Base-by-base conservation (phyloP, 2,113 vertebrate species). In the Gopherus flavomarginatus region DNA sequence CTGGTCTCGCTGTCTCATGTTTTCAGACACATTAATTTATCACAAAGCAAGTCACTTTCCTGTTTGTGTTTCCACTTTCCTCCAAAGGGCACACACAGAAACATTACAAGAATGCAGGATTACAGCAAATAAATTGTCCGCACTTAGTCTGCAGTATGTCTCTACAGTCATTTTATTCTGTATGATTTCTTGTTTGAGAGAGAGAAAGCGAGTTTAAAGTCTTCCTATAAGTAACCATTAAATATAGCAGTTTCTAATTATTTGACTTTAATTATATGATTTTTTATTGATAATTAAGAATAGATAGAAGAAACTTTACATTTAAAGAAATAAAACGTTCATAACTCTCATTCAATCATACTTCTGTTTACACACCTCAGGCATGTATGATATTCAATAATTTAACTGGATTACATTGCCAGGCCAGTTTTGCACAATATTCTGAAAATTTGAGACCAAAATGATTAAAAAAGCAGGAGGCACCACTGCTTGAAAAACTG, bases 31-130 rank as follows among this genome's bases (percentile, higher is more conserved):
- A 78, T 89, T 98, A 94, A 98, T 97, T 98, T 98, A 97, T 98
- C 98, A 97, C 47, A 89, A 91, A 96, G 72, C 88, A 96, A 97
- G 97, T 94, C 93, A 98, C 95, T 98, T 96, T 87, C 86, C 94
- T 98, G 90, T 98, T 98, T 98, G 96, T 97, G 85, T 98, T 98
- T 98, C 98, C 93, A 97, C 97, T 97, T 97, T 96, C 92, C 91
- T 98, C 92, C 95, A 97, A 98, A 97, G 96, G 88, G 95, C 92
- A 95, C 89, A 87, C 44, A 87, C 69, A 94, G 97, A 98, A 98
- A 94, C 90, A 98, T 96, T 91, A 92, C 72, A 98, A 78, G 97
- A 98, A 98, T 97, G 96, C 85, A 94, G 77, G 54, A n/a, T 88
- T 97, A 80, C 96, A 96, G 94, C 94, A 98, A 96, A 97, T 96